Percentiles rank a stretch among this genome's conserved stretches.
phyloP scores from a whole-genome alignment of 2,888 invertebrate species.

The Galerucella calmariensis region DNA sequence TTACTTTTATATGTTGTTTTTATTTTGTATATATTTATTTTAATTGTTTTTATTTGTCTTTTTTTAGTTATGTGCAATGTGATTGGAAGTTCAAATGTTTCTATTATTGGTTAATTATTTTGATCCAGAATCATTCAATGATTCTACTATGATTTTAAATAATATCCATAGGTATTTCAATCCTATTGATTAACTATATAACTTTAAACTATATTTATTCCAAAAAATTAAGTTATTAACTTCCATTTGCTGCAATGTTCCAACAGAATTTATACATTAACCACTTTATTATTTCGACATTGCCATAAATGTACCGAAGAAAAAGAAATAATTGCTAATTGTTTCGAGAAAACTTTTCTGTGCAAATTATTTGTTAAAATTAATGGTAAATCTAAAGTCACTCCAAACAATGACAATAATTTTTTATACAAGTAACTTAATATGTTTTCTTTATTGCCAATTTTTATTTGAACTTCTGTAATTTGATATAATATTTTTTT shows the following conservation, averaged over 20 bases:
- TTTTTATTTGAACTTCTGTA: slow-evolving; percentile 6
- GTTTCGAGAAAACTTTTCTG: too few relatives aligned
- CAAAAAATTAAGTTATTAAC: too few relatives aligned
- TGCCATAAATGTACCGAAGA: too few relatives aligned
- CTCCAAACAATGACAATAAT: too few relatives aligned
- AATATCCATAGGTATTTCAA: background rate
- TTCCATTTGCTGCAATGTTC: too few relatives aligned
- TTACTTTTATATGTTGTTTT: slow-evolving; percentile 8
- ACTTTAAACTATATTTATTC: too few relatives aligned
- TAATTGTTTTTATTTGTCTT: slow-evolving; percentile 4
- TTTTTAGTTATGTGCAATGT: slow-evolving; percentile 14
- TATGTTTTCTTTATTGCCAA: background rate
- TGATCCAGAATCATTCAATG: background rate
- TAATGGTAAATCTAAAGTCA: too few relatives aligned
- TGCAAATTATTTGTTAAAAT: too few relatives aligned
- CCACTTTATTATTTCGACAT: too few relatives aligned
- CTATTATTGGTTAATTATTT: background rate
- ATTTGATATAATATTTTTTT: slow-evolving; percentile 4
- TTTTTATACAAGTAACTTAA: background rate
- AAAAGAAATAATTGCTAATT: too few relatives aligned
- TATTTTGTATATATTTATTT: slow-evolving; percentile 17
- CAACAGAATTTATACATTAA: too few relatives aligned
- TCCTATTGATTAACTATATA: too few relatives aligned
- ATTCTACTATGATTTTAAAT: background rate
- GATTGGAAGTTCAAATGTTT: background rate